Percentiles rank a stretch among this genome's conserved stretches.
Evolutionary conservation across 2,888 invertebrate genomes (phyloP).

Genomic region (Idaea straminata): DNA sequence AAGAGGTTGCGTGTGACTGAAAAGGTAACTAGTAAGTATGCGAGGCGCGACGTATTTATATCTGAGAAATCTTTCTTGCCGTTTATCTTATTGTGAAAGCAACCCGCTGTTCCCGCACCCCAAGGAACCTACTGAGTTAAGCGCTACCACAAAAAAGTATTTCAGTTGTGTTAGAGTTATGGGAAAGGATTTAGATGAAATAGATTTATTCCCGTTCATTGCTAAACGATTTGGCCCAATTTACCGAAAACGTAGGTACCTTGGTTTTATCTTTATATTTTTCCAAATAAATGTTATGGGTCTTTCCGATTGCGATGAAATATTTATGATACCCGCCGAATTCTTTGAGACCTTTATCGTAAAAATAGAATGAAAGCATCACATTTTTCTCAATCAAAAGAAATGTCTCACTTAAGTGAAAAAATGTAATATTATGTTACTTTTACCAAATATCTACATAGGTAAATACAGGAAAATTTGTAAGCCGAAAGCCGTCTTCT

Average conservation of each 20-base stretch:
- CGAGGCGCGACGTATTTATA: too few relatives aligned
- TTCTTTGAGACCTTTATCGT: background rate
- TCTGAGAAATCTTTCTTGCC: too few relatives aligned
- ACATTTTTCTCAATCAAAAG: background rate
- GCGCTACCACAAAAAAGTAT: background rate
- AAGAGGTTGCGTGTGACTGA: background rate
- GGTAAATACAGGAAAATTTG: background rate
- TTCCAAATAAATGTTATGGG: background rate
- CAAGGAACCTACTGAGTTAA: background rate
- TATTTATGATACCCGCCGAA: background rate
- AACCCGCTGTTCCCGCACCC: background rate
- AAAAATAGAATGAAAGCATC: background rate
- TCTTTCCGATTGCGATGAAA: background rate
- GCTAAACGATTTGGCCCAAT: background rate
- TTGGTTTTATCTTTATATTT: background rate
- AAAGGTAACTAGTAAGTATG: too few relatives aligned
- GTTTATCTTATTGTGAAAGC: too few relatives aligned
- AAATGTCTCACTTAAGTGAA: background rate
- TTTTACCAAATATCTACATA: background rate
- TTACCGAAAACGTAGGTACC: background rate
- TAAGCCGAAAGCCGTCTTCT: background rate
- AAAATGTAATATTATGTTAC: background rate
- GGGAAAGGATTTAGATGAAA: background rate
- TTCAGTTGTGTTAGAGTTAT: background rate
- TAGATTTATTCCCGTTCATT: constrained; percentile 1